These are phyloP conservation scores for Andricus grossulariae DNA, from an alignment of 1,140 invertebrate genomes.

Conservation along the genomic window DNA sequence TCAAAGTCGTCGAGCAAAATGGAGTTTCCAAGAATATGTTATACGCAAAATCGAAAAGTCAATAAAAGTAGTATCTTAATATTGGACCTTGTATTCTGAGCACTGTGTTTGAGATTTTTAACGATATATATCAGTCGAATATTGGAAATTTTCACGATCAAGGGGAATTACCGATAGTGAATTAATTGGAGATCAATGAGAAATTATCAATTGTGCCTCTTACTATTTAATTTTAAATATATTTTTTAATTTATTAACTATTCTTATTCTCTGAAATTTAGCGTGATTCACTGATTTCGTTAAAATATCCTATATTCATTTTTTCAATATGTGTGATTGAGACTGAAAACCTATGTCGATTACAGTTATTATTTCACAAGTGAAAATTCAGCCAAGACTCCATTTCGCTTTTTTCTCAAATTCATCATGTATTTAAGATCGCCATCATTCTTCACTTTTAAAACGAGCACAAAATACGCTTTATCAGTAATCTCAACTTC, in stretches of 20 bases:
- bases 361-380: background rate
- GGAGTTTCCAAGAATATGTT: constrained; percentile 39
- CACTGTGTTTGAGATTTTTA: background rate
- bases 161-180: background rate
- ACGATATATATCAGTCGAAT: background rate
- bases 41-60: constrained; percentile 58
- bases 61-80: constrained; percentile 41
- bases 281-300: background rate
- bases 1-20: constrained; percentile 46
- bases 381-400: background rate
- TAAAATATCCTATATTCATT: constrained; percentile 33
- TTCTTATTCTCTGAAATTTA: too few relatives aligned
- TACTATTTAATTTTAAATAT: too few relatives aligned
- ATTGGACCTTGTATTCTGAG: background rate
- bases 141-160: background rate
- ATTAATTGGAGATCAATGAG: background rate
- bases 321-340: background rate
- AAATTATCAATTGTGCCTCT: too few relatives aligned
- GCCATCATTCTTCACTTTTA: background rate
- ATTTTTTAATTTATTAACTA: too few relatives aligned
- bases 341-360: background rate
- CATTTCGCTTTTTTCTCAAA: background rate
- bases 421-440: background rate
- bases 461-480: background rate
- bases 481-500: background rate